Conservation (phyloP, 1,140 invertebrate genomes). For the Drosophila melanica region DNA sequence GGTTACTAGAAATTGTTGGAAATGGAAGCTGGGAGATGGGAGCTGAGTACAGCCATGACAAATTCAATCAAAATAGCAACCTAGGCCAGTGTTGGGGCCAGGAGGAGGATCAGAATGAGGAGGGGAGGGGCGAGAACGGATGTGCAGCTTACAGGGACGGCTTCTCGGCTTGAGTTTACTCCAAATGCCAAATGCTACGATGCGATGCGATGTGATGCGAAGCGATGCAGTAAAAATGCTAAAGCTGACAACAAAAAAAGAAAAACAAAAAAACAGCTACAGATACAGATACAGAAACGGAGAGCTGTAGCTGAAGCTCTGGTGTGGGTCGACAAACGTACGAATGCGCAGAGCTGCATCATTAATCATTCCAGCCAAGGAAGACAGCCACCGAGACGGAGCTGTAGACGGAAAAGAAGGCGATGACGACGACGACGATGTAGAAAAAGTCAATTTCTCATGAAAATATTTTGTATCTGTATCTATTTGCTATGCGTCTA, state of each 20-base stretch:
- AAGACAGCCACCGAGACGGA: constrained; percentile 66
- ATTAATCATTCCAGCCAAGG: constrained; percentile 81
- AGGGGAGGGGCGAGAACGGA: constrained; percentile 1
- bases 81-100: too few species aligned
- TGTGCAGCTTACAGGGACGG: constrained; percentile 55
- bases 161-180: constrained; percentile 32
- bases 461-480: constrained; percentile 80
- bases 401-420: constrained; percentile 52
- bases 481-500: constrained; percentile 65
- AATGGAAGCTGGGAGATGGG: neutral
- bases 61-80: constrained; percentile 69
- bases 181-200: constrained; percentile 60
- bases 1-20: constrained; percentile 16
- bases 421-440: constrained; percentile 54
- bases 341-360: constrained; percentile 77
- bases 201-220: constrained; percentile 47
- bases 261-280: constrained; percentile 34
- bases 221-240: constrained; percentile 64
- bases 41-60: constrained; percentile 43
- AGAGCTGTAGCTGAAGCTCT: constrained; percentile 22
- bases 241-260: constrained; percentile 43
- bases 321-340: constrained; percentile 67
- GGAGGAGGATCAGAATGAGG: constrained; percentile 27
- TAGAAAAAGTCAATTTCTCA: constrained; percentile 84
- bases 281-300: constrained; percentile 41